Evolutionary conservation across 1,140 invertebrate genomes (phyloP).

Genomic region (Atta texana): DNA sequence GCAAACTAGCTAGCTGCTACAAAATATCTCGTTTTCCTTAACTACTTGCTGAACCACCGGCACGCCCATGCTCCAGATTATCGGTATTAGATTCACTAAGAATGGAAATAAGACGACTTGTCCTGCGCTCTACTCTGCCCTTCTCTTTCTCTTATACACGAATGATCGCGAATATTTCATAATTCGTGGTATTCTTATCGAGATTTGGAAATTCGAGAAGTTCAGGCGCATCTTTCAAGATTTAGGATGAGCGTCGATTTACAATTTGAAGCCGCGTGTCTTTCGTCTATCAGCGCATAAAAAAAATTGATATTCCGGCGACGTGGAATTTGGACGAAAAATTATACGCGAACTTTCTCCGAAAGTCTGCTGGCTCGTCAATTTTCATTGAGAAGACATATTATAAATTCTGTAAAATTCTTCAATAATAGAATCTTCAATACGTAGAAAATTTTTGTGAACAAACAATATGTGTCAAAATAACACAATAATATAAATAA

Average conservation of each 20-base stretch:
- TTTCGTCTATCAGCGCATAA: conserved; percentile 28
- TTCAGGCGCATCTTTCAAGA: conserved; percentile 25
- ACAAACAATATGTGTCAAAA: neutral
- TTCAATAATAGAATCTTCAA: neutral
- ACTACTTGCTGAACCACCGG: neutral
- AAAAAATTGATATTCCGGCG: conserved; percentile 25
- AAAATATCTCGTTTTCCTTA: neutral
- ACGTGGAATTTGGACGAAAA: conserved; percentile 15
- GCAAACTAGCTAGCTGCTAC: neutral
- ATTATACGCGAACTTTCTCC: neutral
- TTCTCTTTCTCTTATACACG: neutral
- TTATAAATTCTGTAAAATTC: neutral
- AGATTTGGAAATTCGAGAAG: conserved; percentile 58
- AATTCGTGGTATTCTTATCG: conserved; percentile 58
- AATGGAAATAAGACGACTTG: conserved; percentile 27
- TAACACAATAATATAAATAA: conserved; percentile 7
- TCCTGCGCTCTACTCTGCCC: neutral
- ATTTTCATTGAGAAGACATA: neutral
- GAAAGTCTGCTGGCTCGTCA: neutral
- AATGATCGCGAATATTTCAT: conserved; percentile 26
- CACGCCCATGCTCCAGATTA: conserved; percentile 19
- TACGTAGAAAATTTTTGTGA: neutral
- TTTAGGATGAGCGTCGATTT: conserved; percentile 56
- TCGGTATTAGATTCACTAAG: conserved; percentile 49
- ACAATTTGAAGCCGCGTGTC: conserved; percentile 6